phyloP scores from a whole-genome alignment of 2,797 vertebrate genomes.

The Mormyrops boulengeri region DNA sequence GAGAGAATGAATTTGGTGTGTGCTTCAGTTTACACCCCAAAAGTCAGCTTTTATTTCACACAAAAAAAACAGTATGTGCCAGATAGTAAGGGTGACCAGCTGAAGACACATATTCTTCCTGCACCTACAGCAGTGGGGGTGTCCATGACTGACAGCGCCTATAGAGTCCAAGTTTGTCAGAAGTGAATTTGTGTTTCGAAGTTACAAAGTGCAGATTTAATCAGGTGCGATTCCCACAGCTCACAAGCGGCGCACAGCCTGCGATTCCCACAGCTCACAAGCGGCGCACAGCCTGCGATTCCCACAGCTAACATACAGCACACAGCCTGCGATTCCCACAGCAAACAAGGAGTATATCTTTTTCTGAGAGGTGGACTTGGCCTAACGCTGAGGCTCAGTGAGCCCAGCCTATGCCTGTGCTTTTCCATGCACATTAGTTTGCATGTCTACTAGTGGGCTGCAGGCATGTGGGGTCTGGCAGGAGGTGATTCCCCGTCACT shows the following conservation, averaged over 20 bases:
- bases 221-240: not conserved
- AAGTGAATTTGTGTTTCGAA: not conserved
- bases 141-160: not conserved
- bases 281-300: not conserved
- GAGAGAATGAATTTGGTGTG: not conserved
- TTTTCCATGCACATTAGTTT: not conserved
- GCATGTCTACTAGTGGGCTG: not conserved
- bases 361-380: not conserved
- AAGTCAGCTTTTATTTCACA: not conserved
- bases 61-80: not conserved
- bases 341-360: not conserved
- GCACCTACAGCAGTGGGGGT: not conserved
- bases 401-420: not conserved
- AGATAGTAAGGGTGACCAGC: not conserved
- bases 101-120: not conserved
- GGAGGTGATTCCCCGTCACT: not conserved
- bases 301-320: not conserved
- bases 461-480: not conserved
- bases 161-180: not conserved
- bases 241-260: not conserved
- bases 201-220: not conserved
- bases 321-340: not conserved
- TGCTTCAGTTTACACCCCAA: not conserved
- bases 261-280: not conserved
- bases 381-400: not conserved